A percentile compares a stretch with the other conserved stretches of the same genome.
These are phyloP conservation scores for Acinonyx jubatus DNA, from an alignment of 2,113 vertebrate species.

Conservation along the genomic window DNA sequence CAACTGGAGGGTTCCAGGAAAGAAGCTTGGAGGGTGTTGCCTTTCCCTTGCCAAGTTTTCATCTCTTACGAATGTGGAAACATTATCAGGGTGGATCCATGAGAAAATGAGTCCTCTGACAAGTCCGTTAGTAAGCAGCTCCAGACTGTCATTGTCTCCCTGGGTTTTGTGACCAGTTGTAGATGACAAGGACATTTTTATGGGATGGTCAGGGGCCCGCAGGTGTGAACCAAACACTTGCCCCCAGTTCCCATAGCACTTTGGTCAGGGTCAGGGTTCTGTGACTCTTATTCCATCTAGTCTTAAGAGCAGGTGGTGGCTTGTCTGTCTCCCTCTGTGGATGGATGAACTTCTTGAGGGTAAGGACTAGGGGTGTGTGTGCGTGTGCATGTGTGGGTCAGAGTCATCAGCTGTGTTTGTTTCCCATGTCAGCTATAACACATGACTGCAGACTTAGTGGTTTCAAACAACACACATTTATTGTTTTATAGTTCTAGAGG, in stretches of 20 bases:
- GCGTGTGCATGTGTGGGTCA: not conserved
- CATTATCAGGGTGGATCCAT: slow-evolving; percentile 26
- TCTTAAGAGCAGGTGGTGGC: not conserved
- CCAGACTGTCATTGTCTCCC: not conserved
- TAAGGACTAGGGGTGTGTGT: not conserved
- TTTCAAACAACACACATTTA: not conserved
- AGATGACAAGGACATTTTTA: not conserved
- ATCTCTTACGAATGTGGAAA: slow-evolving; percentile 38
- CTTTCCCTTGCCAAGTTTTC: slow-evolving; percentile 41
- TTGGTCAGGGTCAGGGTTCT: too few species aligned
- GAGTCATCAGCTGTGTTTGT: not conserved
- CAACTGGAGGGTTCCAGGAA: slow-evolving; percentile 15
- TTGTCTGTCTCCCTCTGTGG: not conserved
- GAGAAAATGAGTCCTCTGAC: not conserved
- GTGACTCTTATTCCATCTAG: not conserved
- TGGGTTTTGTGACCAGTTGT: not conserved
- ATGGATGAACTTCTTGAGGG: not conserved
- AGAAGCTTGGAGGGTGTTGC: slow-evolving; percentile 52
- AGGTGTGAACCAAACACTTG: not conserved
- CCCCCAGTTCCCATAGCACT: too few species aligned
- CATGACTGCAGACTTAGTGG: not conserved
- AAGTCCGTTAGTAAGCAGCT: not conserved
- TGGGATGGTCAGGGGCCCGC: not conserved
- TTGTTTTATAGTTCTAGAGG: not conserved
- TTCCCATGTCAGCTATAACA: not conserved